Conservation (phyloP, 2,888 invertebrate species). For the Leptarthrus brevirostris region DNA sequence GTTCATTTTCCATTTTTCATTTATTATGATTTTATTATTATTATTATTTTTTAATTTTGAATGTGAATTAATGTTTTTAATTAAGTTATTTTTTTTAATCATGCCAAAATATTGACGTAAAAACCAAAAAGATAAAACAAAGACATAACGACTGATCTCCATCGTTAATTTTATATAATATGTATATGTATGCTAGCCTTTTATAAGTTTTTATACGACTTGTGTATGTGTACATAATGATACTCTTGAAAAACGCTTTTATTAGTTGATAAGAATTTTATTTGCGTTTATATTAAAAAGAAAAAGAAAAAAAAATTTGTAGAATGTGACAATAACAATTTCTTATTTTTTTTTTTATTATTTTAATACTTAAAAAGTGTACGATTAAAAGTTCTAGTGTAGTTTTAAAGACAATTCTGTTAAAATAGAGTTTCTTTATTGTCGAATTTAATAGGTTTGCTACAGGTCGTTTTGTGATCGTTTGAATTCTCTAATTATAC, state of each 20-base stretch:
- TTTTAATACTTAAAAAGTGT: neutral
- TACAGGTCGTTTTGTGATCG: no score
- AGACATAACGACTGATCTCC: slow-evolving; percentile 18
- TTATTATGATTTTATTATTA: slow-evolving; percentile 18
- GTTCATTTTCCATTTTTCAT: no score
- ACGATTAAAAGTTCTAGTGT: slow-evolving; percentile 6
- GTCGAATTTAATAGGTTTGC: no score
- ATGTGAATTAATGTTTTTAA: neutral
- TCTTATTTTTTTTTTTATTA: neutral
- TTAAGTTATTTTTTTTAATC: slow-evolving; percentile 9
- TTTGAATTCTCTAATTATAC: no score
- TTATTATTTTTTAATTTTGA: slow-evolving; percentile 16
- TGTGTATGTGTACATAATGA: slow-evolving; percentile 9
- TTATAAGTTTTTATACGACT: neutral
- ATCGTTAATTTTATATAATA: slow-evolving; percentile 6
- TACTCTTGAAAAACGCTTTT: neutral
- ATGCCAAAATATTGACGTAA: slow-evolving; percentile 29
- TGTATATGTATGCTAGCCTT: neutral
- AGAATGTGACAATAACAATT: neutral
- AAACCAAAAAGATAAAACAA: slow-evolving; percentile 38
- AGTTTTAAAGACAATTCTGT: no score
- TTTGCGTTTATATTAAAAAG: slow-evolving; percentile 6
- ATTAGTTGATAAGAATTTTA: neutral
- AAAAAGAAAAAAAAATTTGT: no score
- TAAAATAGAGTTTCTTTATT: no score